phyloP scores from a whole-genome alignment of 2,888 invertebrate genomes.

The Drosophila infuscata region DNA sequence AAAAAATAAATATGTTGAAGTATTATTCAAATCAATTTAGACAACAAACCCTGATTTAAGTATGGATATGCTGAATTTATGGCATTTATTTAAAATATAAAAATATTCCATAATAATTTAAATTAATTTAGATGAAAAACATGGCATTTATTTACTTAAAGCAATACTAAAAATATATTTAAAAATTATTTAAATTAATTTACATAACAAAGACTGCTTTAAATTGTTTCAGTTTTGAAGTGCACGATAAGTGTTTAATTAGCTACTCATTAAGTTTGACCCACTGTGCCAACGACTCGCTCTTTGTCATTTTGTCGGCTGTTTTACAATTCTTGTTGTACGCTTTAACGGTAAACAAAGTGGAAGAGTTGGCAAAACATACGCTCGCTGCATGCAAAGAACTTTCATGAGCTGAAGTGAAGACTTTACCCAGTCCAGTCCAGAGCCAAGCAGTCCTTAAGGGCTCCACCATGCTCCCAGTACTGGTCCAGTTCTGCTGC shows the following conservation, averaged over 20 bases:
- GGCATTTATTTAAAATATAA: too few relatives aligned
- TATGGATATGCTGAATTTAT: too few relatives aligned
- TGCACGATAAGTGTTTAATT: background rate
- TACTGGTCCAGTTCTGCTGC: constrained; percentile 40
- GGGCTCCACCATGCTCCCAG: background rate
- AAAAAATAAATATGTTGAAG: background rate
- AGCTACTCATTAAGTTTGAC: background rate
- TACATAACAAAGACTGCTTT: background rate
- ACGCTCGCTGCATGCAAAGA: constrained; percentile 60
- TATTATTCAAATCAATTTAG: background rate
- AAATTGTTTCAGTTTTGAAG: background rate
- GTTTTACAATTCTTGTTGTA: constrained; percentile 38
- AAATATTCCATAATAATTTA: too few relatives aligned
- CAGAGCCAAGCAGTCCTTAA: background rate
- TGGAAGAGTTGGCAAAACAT: constrained; percentile 71
- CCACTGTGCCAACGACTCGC: constrained; percentile 36
- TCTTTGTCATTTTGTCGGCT: constrained; percentile 40
- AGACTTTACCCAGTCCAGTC: background rate
- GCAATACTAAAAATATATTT: background rate
- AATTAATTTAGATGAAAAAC: too few relatives aligned
- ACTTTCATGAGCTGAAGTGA: constrained; percentile 57
- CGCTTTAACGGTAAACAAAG: constrained; percentile 66
- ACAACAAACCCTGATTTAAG: too few relatives aligned
- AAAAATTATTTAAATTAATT: background rate
- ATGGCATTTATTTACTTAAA: too few relatives aligned